Percentiles rank a stretch among this genome's conserved stretches.
Evolutionary conservation across 1,140 invertebrate genomes (phyloP).

Genomic region (Pseudoatta argentina): DNA sequence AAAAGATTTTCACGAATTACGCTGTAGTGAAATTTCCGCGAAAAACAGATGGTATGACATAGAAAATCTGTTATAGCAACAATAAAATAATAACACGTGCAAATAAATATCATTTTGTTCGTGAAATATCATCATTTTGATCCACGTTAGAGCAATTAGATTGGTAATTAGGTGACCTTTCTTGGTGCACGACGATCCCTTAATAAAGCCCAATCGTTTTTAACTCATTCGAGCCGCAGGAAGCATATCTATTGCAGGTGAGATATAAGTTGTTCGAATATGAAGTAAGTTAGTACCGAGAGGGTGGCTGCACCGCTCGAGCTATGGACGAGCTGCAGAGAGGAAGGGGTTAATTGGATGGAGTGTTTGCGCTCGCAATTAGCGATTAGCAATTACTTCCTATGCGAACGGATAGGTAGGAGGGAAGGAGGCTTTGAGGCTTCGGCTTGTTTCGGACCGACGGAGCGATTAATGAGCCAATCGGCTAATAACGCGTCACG

Average conservation of each 20-base stretch:
- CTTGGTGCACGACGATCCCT: too few relatives aligned
- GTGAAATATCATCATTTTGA: conserved; percentile 19
- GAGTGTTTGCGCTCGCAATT: conserved; percentile 84
- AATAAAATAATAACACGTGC: background rate
- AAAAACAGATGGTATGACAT: background rate
- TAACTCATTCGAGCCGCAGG: conserved; percentile 34
- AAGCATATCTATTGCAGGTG: conserved; percentile 31
- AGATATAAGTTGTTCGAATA: conserved; percentile 43
- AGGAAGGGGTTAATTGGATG: conserved; percentile 82
- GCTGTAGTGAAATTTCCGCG: background rate
- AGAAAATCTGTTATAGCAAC: background rate
- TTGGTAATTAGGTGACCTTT: conserved; percentile 22
- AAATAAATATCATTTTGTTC: background rate
- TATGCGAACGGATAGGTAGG: conserved; percentile 67
- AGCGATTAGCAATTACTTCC: conserved; percentile 85
- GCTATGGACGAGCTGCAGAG: conserved; percentile 6
- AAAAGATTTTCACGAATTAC: background rate
- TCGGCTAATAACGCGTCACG: conserved; percentile 85
- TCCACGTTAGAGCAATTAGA: background rate
- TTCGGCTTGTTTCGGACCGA: conserved; percentile 81
- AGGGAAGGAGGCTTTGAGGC: conserved; percentile 37
- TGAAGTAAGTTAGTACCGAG: conserved; percentile 41
- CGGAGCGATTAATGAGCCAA: conserved; percentile 86
- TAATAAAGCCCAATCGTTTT: background rate
- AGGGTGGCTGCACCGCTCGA: conserved; percentile 52